A percentile compares a stretch with the other conserved stretches of the same genome.
These are phyloP conservation scores for Morbakka virulenta DNA, from an alignment of 30 jellyfish, hydroid and myxozoan genomes.

Conservation along the genomic window DNA sequence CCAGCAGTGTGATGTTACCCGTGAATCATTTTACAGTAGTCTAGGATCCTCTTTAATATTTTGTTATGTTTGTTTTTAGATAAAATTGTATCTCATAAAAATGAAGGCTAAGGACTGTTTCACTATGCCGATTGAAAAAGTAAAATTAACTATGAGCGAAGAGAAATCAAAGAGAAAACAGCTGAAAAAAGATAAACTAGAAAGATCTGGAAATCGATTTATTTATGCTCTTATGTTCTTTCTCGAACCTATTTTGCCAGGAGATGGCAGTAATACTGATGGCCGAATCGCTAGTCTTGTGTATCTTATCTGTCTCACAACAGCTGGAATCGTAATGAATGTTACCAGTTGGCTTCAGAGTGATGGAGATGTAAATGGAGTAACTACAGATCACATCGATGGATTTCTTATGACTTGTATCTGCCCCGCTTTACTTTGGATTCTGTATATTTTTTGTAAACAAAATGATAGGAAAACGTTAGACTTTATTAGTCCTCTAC, in stretches of 20 bases:
- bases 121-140: constrained; percentile 38
- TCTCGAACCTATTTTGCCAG: constrained; percentile 91
- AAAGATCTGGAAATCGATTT: constrained; percentile 18
- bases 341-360: constrained; percentile 85
- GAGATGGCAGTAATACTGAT: constrained; percentile 90
- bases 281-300: constrained; percentile 96
- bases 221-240: constrained; percentile 57
- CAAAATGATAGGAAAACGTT: constrained; percentile 93
- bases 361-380: constrained; percentile 75
- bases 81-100: not conserved
- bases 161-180: not conserved
- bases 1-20: not conserved
- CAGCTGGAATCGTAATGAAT: constrained; percentile 97
- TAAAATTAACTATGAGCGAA: constrained; percentile 39
- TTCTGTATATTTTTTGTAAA: constrained; percentile 79
- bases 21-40: not conserved
- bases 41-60: not conserved
- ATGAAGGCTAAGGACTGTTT: not conserved
- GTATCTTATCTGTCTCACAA: constrained; percentile 81
- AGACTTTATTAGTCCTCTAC: constrained; percentile 88
- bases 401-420: constrained; percentile 96
- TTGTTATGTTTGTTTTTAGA: not conserved
- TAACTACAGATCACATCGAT: constrained; percentile 92
- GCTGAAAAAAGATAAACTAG: constrained; percentile 12
- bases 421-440: constrained; percentile 92